Percentiles rank a stretch among this genome's conserved stretches.
Evolutionary conservation across 2,113 vertebrate genomes (phyloP).

Genomic region (Myrmecobius fasciatus): DNA sequence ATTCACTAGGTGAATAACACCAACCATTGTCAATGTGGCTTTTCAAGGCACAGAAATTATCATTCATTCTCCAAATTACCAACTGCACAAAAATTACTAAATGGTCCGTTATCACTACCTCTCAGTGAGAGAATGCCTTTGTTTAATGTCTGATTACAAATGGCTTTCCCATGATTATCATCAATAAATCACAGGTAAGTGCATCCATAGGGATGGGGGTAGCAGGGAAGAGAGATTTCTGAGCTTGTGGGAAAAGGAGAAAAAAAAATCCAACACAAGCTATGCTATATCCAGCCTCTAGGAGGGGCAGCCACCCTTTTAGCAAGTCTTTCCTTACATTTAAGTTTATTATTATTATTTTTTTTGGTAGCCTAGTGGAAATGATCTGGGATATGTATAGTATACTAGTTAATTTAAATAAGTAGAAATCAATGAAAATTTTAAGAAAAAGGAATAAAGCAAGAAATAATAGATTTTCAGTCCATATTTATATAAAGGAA

Average conservation of each 20-base stretch:
- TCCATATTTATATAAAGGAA: neutral
- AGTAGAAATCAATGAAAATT: neutral
- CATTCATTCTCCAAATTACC: constrained; percentile 90
- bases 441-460: neutral
- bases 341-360: neutral
- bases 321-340: neutral
- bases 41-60: constrained; percentile 87
- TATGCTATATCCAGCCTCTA: neutral
- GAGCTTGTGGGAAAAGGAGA: constrained; percentile 62
- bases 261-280: constrained; percentile 66
- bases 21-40: constrained; percentile 84
- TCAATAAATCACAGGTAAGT: constrained; percentile 89
- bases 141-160: constrained; percentile 87
- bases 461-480: neutral
- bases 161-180: constrained; percentile 85
- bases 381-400: neutral
- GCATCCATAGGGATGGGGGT: constrained; percentile 64
- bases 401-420: neutral
- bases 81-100: constrained; percentile 87
- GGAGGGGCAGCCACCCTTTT: constrained; percentile 14
- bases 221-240: constrained; percentile 62
- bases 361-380: neutral
- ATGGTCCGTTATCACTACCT: constrained; percentile 88
- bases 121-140: constrained; percentile 86
- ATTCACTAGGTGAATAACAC: constrained; percentile 86